These are phyloP conservation scores for Sebastes melanostomus DNA, from an alignment of 2,797 vertebrate species.

Conservation along the genomic window DNA sequence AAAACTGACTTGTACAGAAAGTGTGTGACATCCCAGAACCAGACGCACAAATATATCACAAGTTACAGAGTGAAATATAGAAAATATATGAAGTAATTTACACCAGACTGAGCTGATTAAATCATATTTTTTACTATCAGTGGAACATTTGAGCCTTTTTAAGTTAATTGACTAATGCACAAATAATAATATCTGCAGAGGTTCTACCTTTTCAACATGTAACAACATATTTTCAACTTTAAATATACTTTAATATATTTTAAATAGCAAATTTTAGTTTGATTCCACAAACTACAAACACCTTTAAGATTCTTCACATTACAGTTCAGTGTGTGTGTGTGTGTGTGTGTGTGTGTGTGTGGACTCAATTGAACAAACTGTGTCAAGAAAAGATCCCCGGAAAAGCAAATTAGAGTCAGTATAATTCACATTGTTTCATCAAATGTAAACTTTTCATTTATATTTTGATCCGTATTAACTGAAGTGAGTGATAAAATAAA, in stretches of 20 bases:
- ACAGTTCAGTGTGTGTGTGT: background rate
- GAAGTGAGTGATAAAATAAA: background rate
- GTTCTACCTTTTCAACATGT: background rate
- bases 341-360: background rate
- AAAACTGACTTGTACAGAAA: background rate
- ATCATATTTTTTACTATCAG: background rate
- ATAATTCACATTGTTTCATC: background rate
- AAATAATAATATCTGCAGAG: background rate
- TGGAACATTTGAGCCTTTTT: background rate
- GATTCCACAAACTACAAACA: background rate
- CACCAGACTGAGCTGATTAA: background rate
- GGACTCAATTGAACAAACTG: background rate
- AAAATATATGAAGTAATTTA: background rate
- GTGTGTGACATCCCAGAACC: background rate
- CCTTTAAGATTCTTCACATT: background rate
- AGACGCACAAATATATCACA: background rate
- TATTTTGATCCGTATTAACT: background rate
- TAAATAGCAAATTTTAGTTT: background rate
- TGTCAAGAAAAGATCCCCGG: background rate
- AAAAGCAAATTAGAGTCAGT: background rate
- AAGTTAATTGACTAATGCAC: background rate
- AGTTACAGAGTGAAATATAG: background rate
- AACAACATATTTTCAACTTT: background rate
- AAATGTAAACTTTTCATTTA: background rate
- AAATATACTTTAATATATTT: background rate